Base-by-base conservation (phyloP, 2,797 vertebrate species). In the Eidolon dupreanum region DNA sequence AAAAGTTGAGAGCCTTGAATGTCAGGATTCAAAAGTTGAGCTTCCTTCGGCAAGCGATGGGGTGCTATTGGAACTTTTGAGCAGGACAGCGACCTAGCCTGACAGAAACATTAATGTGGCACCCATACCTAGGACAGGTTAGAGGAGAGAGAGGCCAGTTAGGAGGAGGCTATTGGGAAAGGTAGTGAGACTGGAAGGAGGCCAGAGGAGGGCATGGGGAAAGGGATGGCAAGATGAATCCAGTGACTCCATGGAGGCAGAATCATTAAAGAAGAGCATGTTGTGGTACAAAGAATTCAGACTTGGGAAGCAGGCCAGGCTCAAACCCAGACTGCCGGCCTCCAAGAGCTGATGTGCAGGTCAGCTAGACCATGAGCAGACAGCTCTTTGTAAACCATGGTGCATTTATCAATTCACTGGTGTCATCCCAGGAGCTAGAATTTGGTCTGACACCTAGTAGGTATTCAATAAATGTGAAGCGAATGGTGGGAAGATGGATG, bases 221-320 rank as follows among this genome's bases (percentile, higher is more conserved):
- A 4, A 8, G 19, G 4, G 5, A 3, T 1, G 36, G 46, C 13
- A 6, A 41, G 79, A 28, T 7, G 41, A 68, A 11, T 2, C 53
- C 26, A 38, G 2, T 0, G 36, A 8, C 41, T 20, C 22, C 4
- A 11, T 6, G 5, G 66, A 33, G 33, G 8, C 31, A 51, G 26
- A 49, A 31, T 55, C 8, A 0, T 13, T 33, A 46, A 22, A 46
- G 68, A 90, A 81, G 88, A 92, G 88, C 63, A 26, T 3, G 0
- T 5, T 9, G 26, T 75, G 92, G 73, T 83, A 77, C 36, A 90
- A 97, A 96, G 7, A 85, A 43, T 92, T 92, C 94, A 10, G 20
- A 38, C 38, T 7, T 83, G 55, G 57, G 13, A n/a, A 33, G 28
- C 33, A 15, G 41, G 16, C 38, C 17, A 1, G 43, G 22, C 41